These are phyloP conservation scores for Amblyopsis rosae DNA, from an alignment of 2,113 vertebrate genomes.

Conservation along the genomic window DNA sequence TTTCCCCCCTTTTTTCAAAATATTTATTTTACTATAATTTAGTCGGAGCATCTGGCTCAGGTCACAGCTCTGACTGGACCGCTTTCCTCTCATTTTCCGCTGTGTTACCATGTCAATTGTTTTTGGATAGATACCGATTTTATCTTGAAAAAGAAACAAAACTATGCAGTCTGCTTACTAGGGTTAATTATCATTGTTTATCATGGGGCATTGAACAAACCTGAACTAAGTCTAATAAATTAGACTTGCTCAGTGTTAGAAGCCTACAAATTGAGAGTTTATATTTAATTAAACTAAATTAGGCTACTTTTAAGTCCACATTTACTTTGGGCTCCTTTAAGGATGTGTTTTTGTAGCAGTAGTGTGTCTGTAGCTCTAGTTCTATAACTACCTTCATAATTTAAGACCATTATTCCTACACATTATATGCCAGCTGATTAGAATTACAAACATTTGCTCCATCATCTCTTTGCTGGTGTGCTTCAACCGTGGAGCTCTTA, in stretches of 20 bases:
- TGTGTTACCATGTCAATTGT: constrained; percentile 61
- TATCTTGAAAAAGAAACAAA: constrained; percentile 28
- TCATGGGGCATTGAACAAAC: constrained; percentile 5
- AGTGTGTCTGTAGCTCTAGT: neutral
- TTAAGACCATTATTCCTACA: neutral
- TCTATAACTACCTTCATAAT: neutral
- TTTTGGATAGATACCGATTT: constrained; percentile 59
- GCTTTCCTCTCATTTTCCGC: constrained; percentile 68
- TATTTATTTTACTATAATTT: constrained; percentile 35
- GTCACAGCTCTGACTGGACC: constrained; percentile 53
- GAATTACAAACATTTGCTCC: neutral
- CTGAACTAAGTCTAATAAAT: neutral
- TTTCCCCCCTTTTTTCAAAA: neutral
- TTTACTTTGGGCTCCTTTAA: no score
- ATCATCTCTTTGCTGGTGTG: neutral
- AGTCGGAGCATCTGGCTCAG: constrained; percentile 51
- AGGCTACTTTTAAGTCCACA: no score
- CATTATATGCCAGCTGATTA: neutral
- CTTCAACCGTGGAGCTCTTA: constrained; percentile 67
- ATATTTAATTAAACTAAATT: no score
- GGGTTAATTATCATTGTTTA: neutral
- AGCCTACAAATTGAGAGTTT: neutral
- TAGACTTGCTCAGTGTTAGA: neutral
- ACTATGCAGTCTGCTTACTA: neutral
- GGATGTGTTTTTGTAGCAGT: no score